phyloP scores from a whole-genome alignment of 2,888 invertebrate genomes.

The Steinernema scapterisci region DNA sequence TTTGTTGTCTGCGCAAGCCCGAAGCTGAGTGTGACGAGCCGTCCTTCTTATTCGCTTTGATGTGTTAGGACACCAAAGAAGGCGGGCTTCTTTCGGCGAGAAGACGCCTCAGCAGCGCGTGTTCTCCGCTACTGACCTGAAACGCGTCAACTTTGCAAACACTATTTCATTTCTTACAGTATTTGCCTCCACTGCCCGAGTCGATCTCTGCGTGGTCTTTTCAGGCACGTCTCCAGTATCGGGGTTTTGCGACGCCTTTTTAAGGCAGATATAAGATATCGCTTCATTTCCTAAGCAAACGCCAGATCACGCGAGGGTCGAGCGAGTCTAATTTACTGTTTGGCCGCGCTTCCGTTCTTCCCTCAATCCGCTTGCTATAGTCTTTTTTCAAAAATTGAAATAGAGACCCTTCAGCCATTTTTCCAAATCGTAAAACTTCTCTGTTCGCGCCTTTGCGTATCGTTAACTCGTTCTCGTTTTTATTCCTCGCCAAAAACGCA shows the following conservation, averaged over 20 bases:
- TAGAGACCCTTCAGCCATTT: not conserved
- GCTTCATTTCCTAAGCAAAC: too few species aligned
- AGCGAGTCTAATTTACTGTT: not conserved
- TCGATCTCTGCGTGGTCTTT: too few species aligned
- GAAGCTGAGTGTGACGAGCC: not conserved
- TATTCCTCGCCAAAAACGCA: slow-evolving; percentile 13
- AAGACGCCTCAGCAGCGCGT: too few species aligned
- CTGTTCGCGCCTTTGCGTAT: not conserved
- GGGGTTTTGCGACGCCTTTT: too few species aligned
- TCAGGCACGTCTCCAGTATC: too few species aligned
- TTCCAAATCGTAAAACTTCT: slow-evolving; percentile 15
- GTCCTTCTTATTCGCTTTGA: slow-evolving; percentile 1
- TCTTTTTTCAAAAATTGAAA: not conserved
- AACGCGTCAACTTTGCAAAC: too few species aligned
- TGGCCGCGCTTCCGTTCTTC: not conserved
- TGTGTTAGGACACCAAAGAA: not conserved
- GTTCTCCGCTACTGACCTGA: too few species aligned
- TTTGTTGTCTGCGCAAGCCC: not conserved
- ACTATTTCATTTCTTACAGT: too few species aligned
- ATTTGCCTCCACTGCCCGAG: too few species aligned
- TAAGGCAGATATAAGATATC: too few species aligned
- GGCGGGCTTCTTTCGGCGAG: not conserved
- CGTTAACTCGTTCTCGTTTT: slow-evolving; percentile 10
- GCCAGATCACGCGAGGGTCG: too few species aligned
- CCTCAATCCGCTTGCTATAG: not conserved